A percentile compares a stretch with the other conserved stretches of the same genome.
phyloP scores from a whole-genome alignment of 2,113 vertebrate genomes.

The Neogale vison region DNA sequence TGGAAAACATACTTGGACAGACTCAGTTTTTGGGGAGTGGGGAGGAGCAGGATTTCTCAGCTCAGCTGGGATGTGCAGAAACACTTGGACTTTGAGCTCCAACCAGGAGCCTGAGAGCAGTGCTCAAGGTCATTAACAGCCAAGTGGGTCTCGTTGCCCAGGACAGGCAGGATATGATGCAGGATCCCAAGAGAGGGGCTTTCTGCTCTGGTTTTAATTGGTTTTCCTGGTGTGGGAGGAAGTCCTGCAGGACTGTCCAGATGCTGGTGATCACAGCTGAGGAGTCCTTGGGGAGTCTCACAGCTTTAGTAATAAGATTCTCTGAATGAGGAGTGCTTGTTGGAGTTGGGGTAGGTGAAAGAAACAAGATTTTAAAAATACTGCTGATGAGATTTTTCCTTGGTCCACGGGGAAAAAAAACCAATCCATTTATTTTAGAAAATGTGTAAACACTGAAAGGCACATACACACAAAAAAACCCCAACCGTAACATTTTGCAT shows the following conservation, averaged over 20 bases:
- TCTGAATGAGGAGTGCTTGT: neutral
- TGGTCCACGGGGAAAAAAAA: neutral
- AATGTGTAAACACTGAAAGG: neutral
- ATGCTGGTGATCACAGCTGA: neutral
- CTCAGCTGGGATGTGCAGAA: neutral
- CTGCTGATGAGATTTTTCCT: neutral
- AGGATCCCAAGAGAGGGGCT: neutral
- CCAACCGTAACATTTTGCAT: neutral
- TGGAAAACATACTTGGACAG: neutral
- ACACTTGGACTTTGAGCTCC: neutral
- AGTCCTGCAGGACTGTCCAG: neutral
- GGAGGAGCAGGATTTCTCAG: neutral
- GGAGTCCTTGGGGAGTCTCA: neutral
- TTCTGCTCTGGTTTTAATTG: neutral
- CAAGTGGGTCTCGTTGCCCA: neutral
- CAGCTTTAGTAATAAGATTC: neutral
- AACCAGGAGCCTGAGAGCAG: neutral
- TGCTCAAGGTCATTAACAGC: neutral
- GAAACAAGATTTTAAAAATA: neutral
- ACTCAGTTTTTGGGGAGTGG: rapidly evolving
- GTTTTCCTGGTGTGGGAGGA: neutral
- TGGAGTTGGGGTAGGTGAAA: neutral
- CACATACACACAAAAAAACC: neutral
- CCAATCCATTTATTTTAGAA: neutral
- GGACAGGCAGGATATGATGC: neutral